Conservation (phyloP, 2,113 vertebrate species). For the Gobiocypris rarus region DNA sequence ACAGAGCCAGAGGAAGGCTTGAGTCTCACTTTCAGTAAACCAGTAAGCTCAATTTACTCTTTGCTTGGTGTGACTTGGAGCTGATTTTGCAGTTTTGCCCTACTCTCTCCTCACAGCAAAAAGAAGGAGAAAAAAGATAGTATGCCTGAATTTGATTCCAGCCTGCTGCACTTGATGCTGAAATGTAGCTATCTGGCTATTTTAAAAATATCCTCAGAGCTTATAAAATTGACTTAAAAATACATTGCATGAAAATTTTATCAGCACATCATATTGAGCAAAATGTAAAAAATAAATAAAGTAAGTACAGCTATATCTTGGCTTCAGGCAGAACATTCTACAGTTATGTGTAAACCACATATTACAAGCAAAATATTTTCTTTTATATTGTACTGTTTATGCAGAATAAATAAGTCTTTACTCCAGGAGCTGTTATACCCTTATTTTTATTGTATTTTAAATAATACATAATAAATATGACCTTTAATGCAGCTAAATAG, state of each 20-base stretch:
- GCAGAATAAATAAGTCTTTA: not conserved
- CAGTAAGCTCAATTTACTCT: constrained; percentile 21
- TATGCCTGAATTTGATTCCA: not conserved
- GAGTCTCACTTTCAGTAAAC: constrained; percentile 21
- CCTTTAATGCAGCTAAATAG: too few relatives aligned
- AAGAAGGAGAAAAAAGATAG: not conserved
- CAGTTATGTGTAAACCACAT: not conserved
- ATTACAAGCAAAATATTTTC: not conserved
- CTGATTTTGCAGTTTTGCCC: constrained; percentile 33
- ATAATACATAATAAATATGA: too few relatives aligned
- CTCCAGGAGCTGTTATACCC: not conserved
- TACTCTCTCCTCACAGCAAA: not conserved
- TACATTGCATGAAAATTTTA: constrained; percentile 35
- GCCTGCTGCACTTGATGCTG: constrained; percentile 25
- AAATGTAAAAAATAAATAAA: not conserved
- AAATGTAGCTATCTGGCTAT: constrained; percentile 36
- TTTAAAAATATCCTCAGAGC: constrained; percentile 37
- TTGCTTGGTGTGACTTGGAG: constrained; percentile 27
- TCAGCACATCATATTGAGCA: constrained; percentile 23
- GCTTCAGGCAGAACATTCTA: not conserved
- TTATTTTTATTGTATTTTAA: too few relatives aligned
- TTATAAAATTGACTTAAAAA: constrained; percentile 24
- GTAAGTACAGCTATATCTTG: not conserved
- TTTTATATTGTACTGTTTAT: constrained; percentile 6
- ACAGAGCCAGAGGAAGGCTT: not conserved